Evolutionary conservation across 2,113 vertebrate genomes (phyloP).

Genomic region (Oceanites oceanicus): DNA sequence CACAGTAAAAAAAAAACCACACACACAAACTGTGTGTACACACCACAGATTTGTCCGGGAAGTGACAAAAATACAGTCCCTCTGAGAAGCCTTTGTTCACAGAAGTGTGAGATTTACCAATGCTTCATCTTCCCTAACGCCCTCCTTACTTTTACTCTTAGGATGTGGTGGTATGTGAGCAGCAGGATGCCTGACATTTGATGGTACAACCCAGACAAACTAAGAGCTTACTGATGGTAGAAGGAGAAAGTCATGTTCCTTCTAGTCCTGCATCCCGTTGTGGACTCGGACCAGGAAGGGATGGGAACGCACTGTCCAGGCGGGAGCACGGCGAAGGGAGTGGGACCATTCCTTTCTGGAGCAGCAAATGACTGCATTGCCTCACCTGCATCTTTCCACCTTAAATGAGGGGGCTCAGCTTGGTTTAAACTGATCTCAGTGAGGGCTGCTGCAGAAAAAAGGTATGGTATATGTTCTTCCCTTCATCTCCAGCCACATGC

Average conservation of each 20-base stretch:
- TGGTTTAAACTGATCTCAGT: not conserved
- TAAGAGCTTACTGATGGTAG: not conserved
- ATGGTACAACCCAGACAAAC: not conserved
- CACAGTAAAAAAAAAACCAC: not conserved
- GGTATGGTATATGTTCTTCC: not conserved
- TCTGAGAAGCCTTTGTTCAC: not conserved
- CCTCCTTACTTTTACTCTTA: not conserved
- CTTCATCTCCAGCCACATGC: not conserved
- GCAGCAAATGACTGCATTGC: not conserved
- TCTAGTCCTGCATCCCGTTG: not conserved
- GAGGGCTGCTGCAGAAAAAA: not conserved
- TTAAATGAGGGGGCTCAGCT: not conserved
- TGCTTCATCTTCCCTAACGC: not conserved
- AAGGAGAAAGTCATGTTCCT: not conserved
- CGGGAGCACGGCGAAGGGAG: accelerated
- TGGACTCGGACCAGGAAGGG: not conserved
- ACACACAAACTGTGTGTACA: accelerated
- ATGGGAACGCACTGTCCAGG: not conserved
- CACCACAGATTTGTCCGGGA: not conserved
- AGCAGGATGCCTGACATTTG: not conserved
- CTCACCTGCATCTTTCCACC: not conserved
- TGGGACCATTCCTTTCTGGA: not conserved
- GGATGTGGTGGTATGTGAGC: accelerated
- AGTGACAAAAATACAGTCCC: not conserved
- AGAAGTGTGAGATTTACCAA: not conserved